Evolutionary conservation across 2,113 vertebrate genomes (phyloP).

Genomic region (Capra hircus): DNA sequence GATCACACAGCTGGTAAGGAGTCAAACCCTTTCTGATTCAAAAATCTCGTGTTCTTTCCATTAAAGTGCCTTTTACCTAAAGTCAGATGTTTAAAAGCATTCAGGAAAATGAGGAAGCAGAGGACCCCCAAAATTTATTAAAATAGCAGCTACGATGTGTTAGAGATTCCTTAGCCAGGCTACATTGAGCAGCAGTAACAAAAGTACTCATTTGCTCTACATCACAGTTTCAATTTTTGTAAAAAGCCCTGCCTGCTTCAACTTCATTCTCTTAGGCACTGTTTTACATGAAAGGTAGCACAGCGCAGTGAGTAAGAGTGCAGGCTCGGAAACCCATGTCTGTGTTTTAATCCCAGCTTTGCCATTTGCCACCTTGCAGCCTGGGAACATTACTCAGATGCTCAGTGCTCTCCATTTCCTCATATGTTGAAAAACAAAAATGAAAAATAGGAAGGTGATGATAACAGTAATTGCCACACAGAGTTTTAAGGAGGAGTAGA

Average conservation of each 20-base stretch:
- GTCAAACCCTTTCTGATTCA: not conserved
- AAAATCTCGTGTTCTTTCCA: not conserved
- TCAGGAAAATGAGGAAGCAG: not conserved
- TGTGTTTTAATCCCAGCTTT: not conserved
- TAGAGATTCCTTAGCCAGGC: not conserved
- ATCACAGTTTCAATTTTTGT: not conserved
- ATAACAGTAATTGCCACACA: not conserved
- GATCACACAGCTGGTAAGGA: not conserved
- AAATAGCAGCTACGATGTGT: not conserved
- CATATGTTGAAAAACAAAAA: not conserved
- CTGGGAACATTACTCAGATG: not conserved
- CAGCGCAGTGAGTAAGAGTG: fast-evolving
- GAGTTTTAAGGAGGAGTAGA: not conserved
- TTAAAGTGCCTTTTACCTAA: not conserved
- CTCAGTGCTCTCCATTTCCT: not conserved
- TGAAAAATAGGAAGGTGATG: not conserved
- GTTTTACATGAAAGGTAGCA: not conserved
- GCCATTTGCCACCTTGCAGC: not conserved
- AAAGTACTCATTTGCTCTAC: not conserved
- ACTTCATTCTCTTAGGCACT: not conserved
- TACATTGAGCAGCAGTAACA: not conserved
- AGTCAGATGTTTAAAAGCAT: not conserved
- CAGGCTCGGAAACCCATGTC: not conserved
- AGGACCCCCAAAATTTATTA: not conserved
- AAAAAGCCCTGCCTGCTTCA: not conserved